These are phyloP conservation scores for Turdus rufiventris DNA, from an alignment of 2,113 vertebrate species.

Conservation along the genomic window DNA sequence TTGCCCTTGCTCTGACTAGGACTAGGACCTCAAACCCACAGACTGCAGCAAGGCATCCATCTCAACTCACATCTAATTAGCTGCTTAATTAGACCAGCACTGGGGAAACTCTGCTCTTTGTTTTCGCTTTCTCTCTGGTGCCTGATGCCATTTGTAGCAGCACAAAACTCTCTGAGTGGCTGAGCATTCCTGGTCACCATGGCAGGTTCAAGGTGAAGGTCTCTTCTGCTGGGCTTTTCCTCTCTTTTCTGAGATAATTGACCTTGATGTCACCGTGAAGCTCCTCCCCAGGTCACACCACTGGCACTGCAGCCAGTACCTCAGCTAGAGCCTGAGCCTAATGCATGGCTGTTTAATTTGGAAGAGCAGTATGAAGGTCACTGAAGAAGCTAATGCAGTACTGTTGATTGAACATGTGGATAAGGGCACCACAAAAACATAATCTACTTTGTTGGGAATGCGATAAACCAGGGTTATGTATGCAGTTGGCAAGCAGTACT, in stretches of 20 bases:
- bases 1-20: not conserved
- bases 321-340: not conserved
- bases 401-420: not conserved
- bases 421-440: constrained; percentile 17
- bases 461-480: constrained; percentile 14
- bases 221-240: not conserved
- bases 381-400: not conserved
- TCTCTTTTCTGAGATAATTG: not conserved
- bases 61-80: not conserved
- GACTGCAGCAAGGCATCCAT: not conserved
- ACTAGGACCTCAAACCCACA: not conserved
- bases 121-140: not conserved
- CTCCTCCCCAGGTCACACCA: not conserved
- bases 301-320: not conserved
- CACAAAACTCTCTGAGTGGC: not conserved
- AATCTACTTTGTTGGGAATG: constrained; percentile 33
- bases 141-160: not conserved
- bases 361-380: constrained; percentile 14
- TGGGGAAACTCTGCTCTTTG: not conserved
- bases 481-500: constrained; percentile 6
- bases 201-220: not conserved
- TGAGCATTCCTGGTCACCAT: not conserved
- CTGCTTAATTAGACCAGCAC: not conserved
- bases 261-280: not conserved
- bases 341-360: not conserved